These are phyloP conservation scores for Mythimna loreyi DNA, from an alignment of 2,888 invertebrate species.

Conservation along the genomic window DNA sequence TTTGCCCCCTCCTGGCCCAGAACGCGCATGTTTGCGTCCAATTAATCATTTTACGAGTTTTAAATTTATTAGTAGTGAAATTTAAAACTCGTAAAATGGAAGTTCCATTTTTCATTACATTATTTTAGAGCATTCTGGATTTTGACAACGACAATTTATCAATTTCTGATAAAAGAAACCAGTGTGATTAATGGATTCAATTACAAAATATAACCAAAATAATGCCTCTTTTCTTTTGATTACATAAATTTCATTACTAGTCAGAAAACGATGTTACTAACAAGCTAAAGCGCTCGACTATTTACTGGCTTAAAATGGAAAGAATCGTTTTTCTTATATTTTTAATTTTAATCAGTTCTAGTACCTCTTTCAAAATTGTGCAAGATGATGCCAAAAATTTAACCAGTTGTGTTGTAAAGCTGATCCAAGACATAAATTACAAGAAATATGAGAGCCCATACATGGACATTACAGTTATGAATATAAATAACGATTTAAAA, in stretches of 20 bases:
- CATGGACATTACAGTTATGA: constrained; percentile 65
- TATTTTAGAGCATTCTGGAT: no score
- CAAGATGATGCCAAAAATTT: constrained; percentile 4
- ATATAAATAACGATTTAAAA: constrained; percentile 58
- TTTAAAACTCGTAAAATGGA: background rate
- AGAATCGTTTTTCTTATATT: background rate
- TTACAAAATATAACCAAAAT: no score
- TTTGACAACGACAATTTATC: constrained; percentile 18
- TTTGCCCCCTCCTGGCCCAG: no score
- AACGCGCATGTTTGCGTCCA: no score
- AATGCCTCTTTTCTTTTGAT: no score
- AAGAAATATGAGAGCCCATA: constrained; percentile 15
- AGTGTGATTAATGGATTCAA: constrained; percentile 31
- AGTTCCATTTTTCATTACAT: constrained; percentile 4
- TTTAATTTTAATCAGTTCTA: constrained; percentile 1
- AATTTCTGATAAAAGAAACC: constrained; percentile 2
- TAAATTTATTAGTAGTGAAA: background rate
- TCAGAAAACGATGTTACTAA: background rate
- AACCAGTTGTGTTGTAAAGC: constrained; percentile 58
- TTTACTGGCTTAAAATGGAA: constrained; percentile 22
- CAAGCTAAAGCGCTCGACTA: background rate
- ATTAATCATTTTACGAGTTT: no score
- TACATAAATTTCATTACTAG: no score
- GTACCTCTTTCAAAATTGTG: constrained; percentile 22
- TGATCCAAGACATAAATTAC: constrained; percentile 51